Evolutionary conservation across 2,113 vertebrate genomes (phyloP), one percentile per base, ranked within the genome.

Genomic region (Sigmodon hispidus): DNA sequence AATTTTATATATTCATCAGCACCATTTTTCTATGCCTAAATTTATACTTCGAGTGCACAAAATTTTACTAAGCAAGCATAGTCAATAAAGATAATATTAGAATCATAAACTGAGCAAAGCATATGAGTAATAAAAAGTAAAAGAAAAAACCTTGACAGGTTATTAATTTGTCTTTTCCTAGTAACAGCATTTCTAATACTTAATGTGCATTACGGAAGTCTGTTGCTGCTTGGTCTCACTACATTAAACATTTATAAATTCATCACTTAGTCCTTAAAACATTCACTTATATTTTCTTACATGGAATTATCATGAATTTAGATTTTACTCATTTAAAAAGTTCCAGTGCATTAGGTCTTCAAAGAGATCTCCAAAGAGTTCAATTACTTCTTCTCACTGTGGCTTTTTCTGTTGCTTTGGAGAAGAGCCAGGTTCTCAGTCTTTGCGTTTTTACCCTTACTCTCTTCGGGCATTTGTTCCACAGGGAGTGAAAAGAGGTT

Each of bases 401-500:
- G 96, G 95, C 34, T 97, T 98, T 95, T 91, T 96, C 90, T 93
- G 11, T 12, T 77, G 96, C 48, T 84, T 97, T 98, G 97, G 96
- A 97, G 96, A 72, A 95, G 90, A 93, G 97, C 91, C 97, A 98
- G 59, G 61, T 98, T 98, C 97, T 96, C 98, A 98, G 89, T 96
- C 95, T 96, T 97, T 92, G 69, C 93, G 97, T 59, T 95, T 93
- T 96, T 67, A 48, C 73, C 97, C 87, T 73, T 52, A 91, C 97
- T 97, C 83, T 96, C 98, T 92, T 91, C 96, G 89, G 96, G 97
- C 95, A 95, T 96, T 97, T 97, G 96, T 98, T 98, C 96, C 85
- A 97, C 67, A 55, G 94, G 52, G 96, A 96, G 94, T 97, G 96
- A 98, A 98, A 98, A 94, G 94, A 97, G 93, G 80, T 97, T 97